Conservation (phyloP, 2,797 vertebrate genomes). For the Sebastes aleutianus region DNA sequence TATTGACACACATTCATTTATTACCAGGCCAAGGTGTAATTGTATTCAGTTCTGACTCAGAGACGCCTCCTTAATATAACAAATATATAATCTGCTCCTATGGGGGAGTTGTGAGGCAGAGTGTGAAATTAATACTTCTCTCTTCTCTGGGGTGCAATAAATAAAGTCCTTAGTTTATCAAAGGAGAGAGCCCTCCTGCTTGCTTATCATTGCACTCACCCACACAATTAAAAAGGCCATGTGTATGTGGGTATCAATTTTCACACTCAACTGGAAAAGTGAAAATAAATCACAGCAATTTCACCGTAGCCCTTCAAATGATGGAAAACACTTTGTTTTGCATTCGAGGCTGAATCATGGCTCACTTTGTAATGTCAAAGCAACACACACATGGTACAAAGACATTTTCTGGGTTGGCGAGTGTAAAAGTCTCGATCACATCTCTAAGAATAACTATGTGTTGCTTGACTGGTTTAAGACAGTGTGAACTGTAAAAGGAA, state of each 20-base stretch:
- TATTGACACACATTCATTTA: constrained; percentile 45
- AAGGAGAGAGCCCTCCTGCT: constrained; percentile 34
- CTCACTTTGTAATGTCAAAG: constrained; percentile 10
- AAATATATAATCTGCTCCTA: constrained; percentile 61
- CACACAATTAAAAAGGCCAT: constrained; percentile 51
- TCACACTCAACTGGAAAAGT: constrained; percentile 39
- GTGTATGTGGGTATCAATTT: constrained; percentile 35
- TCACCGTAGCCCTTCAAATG: not conserved
- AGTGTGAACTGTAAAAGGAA: not conserved
- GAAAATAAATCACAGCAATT: constrained; percentile 44
- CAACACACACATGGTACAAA: not conserved
- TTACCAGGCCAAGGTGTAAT: constrained; percentile 61
- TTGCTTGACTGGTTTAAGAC: not conserved
- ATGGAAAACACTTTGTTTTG: constrained; percentile 3
- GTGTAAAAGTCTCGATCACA: not conserved
- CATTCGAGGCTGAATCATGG: constrained; percentile 16
- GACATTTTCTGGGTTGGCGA: not conserved
- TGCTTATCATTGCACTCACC: constrained; percentile 52
- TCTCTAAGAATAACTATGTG: not conserved
- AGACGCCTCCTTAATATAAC: constrained; percentile 55
- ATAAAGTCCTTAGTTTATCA: constrained; percentile 62
- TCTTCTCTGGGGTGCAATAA: constrained; percentile 60
- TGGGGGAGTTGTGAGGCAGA: constrained; percentile 64
- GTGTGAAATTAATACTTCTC: constrained; percentile 76
- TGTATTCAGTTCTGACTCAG: constrained; percentile 53